These are phyloP conservation scores for Bellardia bayeri DNA, from an alignment of 2,888 invertebrate genomes.

Conservation along the genomic window DNA sequence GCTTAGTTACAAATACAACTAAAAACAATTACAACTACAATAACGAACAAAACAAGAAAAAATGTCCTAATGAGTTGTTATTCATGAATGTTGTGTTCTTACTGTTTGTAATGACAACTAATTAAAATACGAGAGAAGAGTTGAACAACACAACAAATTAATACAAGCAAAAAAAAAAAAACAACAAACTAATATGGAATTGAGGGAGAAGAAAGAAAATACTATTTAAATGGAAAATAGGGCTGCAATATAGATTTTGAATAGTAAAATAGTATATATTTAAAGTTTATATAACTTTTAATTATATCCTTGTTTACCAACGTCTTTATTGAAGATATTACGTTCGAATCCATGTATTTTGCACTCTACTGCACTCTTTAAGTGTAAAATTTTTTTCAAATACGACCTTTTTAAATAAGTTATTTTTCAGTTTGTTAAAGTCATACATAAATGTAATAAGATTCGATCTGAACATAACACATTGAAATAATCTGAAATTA, in stretches of 20 bases:
- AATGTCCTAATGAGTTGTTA: constrained; percentile 64
- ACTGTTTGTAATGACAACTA: constrained; percentile 69
- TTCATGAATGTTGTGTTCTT: constrained; percentile 62
- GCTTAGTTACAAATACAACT: constrained; percentile 44
- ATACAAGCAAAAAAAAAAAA: constrained; percentile 10
- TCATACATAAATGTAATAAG: too few species aligned
- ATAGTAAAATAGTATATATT: too few species aligned
- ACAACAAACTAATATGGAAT: neutral
- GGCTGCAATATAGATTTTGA: neutral
- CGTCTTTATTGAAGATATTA: too few species aligned
- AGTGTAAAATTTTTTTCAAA: too few species aligned
- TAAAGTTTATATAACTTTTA: too few species aligned
- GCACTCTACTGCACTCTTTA: too few species aligned
- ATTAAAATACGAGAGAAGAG: constrained; percentile 65
- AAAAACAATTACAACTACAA: constrained; percentile 35
- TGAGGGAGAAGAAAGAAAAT: neutral
- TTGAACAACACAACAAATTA: constrained; percentile 30
- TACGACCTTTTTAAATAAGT: too few species aligned
- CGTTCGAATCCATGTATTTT: too few species aligned
- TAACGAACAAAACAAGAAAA: constrained; percentile 23
- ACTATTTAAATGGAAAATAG: neutral
- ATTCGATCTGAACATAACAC: too few species aligned
- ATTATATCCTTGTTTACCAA: too few species aligned
- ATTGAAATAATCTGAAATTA: too few species aligned
- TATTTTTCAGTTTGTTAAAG: too few species aligned